Conservation (phyloP, 2,113 vertebrate species). For the Nibea albiflora region DNA sequence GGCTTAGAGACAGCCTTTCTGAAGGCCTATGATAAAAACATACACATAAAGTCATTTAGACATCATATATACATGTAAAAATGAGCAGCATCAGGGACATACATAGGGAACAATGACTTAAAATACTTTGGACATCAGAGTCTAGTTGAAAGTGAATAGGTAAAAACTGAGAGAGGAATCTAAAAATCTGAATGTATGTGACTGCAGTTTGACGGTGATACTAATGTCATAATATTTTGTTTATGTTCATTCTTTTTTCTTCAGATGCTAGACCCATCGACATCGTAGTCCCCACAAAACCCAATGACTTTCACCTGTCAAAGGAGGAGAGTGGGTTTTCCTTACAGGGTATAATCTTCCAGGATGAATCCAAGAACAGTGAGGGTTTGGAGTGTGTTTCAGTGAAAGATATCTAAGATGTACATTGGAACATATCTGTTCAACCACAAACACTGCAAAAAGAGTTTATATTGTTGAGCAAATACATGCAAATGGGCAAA, state of each 20-base stretch:
- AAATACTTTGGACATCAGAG: background rate
- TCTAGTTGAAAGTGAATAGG: background rate
- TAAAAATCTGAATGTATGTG: background rate
- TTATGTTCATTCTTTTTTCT: background rate
- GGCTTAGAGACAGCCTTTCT: no score
- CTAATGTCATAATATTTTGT: background rate
- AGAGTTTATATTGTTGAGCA: background rate
- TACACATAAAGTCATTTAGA: background rate
- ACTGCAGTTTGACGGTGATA: background rate
- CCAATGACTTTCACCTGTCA: constrained; percentile 57
- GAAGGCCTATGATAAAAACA: background rate
- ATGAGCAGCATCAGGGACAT: background rate
- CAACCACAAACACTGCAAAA: background rate
- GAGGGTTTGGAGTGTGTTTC: background rate
- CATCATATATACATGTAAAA: background rate
- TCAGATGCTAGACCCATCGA: constrained; percentile 11
- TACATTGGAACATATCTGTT: background rate
- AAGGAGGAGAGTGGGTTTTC: constrained; percentile 66
- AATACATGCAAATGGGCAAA: background rate
- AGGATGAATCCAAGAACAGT: constrained; percentile 28
- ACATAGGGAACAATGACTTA: background rate
- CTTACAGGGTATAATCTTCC: constrained; percentile 21
- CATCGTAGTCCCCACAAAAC: background rate
- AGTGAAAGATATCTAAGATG: background rate
- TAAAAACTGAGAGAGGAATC: background rate